Evolutionary conservation across 2,113 vertebrate species (phyloP).

Genomic region (Heliornis fulica): DNA sequence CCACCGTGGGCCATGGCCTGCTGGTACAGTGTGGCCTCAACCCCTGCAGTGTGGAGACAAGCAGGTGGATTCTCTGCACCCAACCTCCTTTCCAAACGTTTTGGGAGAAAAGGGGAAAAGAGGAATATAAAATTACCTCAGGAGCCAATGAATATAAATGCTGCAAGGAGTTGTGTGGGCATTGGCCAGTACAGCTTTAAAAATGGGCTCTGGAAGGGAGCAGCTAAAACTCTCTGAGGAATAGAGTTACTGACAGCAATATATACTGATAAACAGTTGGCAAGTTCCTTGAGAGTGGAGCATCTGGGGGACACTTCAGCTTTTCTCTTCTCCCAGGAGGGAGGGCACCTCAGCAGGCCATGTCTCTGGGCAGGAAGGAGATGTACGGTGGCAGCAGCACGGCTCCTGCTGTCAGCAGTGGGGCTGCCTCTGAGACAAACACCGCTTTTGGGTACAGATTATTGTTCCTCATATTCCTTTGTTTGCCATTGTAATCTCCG

Average conservation of each 20-base stretch:
- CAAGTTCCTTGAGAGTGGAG: background rate
- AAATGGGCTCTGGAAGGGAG: background rate
- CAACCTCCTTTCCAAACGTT: background rate
- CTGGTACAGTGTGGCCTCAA: too few relatives aligned
- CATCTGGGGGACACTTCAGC: background rate
- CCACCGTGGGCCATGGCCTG: background rate
- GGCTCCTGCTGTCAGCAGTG: fast-evolving
- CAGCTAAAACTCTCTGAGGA: background rate
- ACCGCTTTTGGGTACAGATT: background rate
- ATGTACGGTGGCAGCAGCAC: fast-evolving
- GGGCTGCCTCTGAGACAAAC: background rate
- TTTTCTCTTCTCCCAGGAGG: background rate
- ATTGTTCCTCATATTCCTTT: slow-evolving; percentile 52
- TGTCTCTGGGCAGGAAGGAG: background rate
- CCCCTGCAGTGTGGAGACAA: fast-evolving
- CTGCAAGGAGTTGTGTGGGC: fast-evolving
- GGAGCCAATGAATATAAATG: background rate
- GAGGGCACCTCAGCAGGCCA: fast-evolving
- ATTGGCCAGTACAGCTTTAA: fast-evolving
- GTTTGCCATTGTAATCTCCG: slow-evolving; percentile 69
- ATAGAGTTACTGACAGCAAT: background rate
- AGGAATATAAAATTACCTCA: background rate
- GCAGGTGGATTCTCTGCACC: fast-evolving
- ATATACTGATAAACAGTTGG: fast-evolving
- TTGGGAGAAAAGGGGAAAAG: background rate